phyloP scores from a whole-genome alignment of 2,113 vertebrate genomes.

The Progne subis region DNA sequence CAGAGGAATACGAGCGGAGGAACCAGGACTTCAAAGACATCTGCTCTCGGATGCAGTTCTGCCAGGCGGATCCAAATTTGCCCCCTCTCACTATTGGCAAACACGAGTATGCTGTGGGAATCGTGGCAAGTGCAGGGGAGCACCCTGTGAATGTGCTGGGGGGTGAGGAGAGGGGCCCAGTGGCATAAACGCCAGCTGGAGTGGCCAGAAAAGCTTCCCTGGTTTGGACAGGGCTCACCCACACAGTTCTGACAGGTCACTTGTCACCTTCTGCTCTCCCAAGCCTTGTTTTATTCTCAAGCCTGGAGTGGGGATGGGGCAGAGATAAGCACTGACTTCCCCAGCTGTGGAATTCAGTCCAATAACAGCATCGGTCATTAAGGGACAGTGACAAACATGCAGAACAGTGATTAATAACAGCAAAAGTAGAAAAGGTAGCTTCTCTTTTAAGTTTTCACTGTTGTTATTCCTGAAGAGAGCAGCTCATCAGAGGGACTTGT shows the following conservation, averaged over 20 bases:
- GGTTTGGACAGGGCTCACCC: neutral
- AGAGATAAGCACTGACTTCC: neutral
- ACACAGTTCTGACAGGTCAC: neutral
- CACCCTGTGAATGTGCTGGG: neutral
- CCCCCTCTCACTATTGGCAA: slow-evolving; percentile 86
- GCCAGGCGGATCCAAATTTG: slow-evolving; percentile 75
- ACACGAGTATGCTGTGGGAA: slow-evolving; percentile 82
- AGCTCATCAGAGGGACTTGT: neutral
- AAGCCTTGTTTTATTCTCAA: neutral
- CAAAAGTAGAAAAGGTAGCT: neutral
- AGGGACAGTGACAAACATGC: neutral
- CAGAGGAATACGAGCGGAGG: slow-evolving; percentile 88
- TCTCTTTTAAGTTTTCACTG: neutral
- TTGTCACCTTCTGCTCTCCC: neutral
- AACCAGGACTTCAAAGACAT: slow-evolving; percentile 97
- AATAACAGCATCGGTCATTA: neutral
- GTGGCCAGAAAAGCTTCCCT: neutral
- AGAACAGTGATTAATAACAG: neutral
- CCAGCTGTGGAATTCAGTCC: neutral
- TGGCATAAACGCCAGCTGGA: rapidly evolving
- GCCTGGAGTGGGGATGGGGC: neutral
- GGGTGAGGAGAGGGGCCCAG: neutral
- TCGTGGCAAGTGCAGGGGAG: neutral
- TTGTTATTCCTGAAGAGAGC: neutral
- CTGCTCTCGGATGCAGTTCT: slow-evolving; percentile 89